Conservation (phyloP, 1,140 invertebrate species). For the Tetraneura akinire region DNA sequence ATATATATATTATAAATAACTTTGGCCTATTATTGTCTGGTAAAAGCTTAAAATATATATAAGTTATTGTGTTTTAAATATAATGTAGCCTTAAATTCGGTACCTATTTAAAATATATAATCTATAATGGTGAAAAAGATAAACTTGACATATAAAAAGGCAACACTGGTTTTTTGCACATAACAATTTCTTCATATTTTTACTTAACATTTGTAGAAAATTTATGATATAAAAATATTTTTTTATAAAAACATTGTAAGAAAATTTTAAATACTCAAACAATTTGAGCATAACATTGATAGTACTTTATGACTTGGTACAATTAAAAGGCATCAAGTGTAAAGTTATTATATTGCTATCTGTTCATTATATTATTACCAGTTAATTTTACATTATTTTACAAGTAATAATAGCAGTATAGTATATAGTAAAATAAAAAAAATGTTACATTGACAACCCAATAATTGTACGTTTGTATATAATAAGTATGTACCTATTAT, state of each 20-base stretch:
- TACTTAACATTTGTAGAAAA: conserved; percentile 4
- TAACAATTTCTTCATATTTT: conserved; percentile 23
- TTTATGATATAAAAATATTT: conserved; percentile 6
- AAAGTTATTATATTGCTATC: background rate
- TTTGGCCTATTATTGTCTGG: conserved; percentile 48
- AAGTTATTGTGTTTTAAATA: conserved; percentile 18
- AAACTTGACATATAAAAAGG: conserved; percentile 34
- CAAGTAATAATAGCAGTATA: background rate
- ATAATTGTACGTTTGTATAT: conserved; percentile 33
- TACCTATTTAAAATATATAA: conserved; percentile 6
- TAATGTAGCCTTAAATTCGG: background rate
- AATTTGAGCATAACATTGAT: conserved; percentile 33
- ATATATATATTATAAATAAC: conserved; percentile 36
- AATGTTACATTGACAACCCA: conserved; percentile 9
- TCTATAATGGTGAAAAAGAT: conserved; percentile 20
- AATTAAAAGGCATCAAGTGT: conserved; percentile 34
- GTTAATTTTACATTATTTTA: background rate
- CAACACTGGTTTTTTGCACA: conserved; percentile 29
- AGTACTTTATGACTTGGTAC: conserved; percentile 15
- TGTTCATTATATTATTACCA: background rate
- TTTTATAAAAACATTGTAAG: conserved; percentile 8
- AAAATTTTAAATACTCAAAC: conserved; percentile 37
- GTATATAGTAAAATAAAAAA: background rate
- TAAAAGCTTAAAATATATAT: conserved; percentile 34
- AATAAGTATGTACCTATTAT: too few relatives aligned